Evolutionary conservation across 2,113 vertebrate species (phyloP).

Genomic region (Bucco capensis): DNA sequence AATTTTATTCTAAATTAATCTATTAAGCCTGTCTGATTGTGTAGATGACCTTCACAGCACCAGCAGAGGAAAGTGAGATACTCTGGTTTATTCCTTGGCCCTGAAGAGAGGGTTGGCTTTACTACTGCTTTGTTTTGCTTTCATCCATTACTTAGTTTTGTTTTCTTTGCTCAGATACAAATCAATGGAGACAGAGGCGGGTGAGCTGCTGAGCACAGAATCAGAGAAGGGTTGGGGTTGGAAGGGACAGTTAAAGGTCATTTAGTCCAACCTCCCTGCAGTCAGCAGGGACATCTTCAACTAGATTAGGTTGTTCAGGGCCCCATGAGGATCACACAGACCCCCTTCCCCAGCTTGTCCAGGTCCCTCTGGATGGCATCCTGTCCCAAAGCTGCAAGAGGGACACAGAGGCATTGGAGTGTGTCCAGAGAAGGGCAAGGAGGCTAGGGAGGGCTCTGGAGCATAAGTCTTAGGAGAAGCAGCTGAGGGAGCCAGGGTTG

Average conservation of each 20-base stretch:
- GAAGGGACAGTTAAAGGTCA: background rate
- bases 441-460: too few relatives aligned
- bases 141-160: background rate
- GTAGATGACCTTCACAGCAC: background rate
- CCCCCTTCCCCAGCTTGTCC: background rate
- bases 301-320: too few relatives aligned
- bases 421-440: too few relatives aligned
- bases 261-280: background rate
- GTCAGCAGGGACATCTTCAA: background rate
- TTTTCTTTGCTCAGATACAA: background rate
- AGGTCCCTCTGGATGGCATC: background rate
- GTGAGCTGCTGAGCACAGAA: background rate
- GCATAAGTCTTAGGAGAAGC: too few relatives aligned
- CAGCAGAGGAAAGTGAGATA: background rate
- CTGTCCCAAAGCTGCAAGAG: too few relatives aligned
- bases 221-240: background rate
- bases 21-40: background rate
- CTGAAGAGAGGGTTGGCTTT: background rate
- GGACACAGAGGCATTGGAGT: too few relatives aligned
- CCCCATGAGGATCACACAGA: too few relatives aligned
- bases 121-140: background rate
- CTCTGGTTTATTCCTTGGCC: background rate
- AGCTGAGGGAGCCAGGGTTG: too few relatives aligned
- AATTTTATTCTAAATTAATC: background rate
- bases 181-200: fast-evolving